phyloP scores from a whole-genome alignment of 2,888 invertebrate genomes.

The Agrilus mali region DNA sequence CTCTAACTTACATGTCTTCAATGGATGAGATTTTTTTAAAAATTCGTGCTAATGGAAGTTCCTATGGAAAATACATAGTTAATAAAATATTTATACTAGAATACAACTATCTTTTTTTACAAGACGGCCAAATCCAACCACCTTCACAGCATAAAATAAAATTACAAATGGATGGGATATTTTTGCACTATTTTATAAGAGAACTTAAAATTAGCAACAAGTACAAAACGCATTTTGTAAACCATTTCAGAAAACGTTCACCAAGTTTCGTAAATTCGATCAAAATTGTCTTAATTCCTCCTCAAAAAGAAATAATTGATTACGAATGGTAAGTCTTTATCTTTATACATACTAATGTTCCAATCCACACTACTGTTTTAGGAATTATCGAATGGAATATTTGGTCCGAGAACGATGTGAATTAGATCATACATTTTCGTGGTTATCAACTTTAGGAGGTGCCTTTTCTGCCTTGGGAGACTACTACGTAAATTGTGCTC shows the following conservation, averaged over 20 bases:
- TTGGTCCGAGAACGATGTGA: conserved; percentile 54
- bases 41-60: conserved; percentile 6
- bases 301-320: conserved; percentile 51
- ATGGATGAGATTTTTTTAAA: conserved; percentile 8
- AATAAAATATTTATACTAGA: not conserved
- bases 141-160: conserved; percentile 1
- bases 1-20: conserved; percentile 3
- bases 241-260: conserved; percentile 5
- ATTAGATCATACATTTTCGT: conserved; percentile 76
- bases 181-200: conserved; percentile 25
- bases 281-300: conserved; percentile 40
- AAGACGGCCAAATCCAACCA: not conserved
- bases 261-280: conserved; percentile 6
- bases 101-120: too few species aligned
- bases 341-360: not conserved
- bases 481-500: conserved; percentile 66
- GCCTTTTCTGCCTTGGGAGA: conserved; percentile 94
- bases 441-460: conserved; percentile 93
- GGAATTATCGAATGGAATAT: conserved; percentile 38
- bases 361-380: conserved; percentile 19
- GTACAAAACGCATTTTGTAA: conserved; percentile 10
- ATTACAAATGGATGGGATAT: conserved; percentile 19
- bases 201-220: conserved; percentile 15
- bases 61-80: conserved; percentile 6
- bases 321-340: conserved; percentile 47